Conservation (phyloP, 2,113 vertebrate genomes). For the Gopherus flavomarginatus region DNA sequence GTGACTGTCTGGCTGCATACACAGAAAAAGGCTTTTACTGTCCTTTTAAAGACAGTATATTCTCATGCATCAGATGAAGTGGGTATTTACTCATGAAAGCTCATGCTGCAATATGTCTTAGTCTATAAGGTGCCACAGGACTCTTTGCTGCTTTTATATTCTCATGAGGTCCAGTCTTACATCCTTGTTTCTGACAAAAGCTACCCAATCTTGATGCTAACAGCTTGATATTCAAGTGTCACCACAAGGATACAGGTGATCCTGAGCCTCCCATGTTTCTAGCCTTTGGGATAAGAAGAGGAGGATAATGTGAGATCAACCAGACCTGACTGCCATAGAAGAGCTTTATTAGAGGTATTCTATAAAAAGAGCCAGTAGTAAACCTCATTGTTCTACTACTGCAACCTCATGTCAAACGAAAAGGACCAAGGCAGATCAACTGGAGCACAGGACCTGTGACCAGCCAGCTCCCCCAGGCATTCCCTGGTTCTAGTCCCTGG, state of each 20-base stretch:
- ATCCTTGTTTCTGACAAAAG: too few species aligned
- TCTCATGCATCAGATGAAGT: too few species aligned
- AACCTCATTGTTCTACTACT: background rate
- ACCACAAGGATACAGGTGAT: background rate
- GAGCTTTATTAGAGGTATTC: background rate
- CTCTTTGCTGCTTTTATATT: too few species aligned
- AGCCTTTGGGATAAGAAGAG: background rate
- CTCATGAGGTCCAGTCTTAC: too few species aligned
- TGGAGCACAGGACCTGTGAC: background rate
- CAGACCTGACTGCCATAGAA: background rate
- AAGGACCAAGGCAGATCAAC: background rate
- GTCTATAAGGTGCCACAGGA: too few species aligned
- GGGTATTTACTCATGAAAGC: too few species aligned
- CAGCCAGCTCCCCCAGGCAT: background rate
- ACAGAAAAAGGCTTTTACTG: too few species aligned
- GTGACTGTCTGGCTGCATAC: too few species aligned
- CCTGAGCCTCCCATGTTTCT: background rate
- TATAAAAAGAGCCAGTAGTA: background rate
- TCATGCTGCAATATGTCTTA: too few species aligned
- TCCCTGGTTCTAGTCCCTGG: background rate
- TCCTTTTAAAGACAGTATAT: too few species aligned
- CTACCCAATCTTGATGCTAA: background rate
- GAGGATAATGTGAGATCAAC: fast-evolving
- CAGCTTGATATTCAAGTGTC: background rate
- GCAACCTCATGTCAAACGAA: background rate